Evolutionary conservation across 2,797 vertebrate species (phyloP), one percentile per base, ranked within the genome.

Genomic region (Gymnothorax reevesii): DNA sequence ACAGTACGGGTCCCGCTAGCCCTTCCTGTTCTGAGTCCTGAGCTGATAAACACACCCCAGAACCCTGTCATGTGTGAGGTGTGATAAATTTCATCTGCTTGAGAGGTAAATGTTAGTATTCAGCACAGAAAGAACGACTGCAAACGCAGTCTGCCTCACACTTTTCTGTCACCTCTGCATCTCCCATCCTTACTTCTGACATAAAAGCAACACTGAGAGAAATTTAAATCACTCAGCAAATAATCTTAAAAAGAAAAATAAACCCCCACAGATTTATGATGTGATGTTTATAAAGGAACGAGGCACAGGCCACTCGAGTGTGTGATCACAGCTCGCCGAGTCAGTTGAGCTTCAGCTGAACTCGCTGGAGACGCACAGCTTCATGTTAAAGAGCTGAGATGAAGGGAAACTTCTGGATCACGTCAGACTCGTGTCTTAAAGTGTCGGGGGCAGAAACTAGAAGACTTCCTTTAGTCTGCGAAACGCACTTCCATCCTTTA

Each of bases 401-500:
- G 6, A 7, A 79, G 17, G 22, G 75, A 2, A 52, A 54, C 33
- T 15, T 49, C 42, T 79, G 12, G 15, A 17, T 49, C 13, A 12
- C 52, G 9, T 20, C 10, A 52, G 17, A 12, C 3, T 2, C 7
- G 22, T n/a, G 52, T 52, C 52, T 22, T 80, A 10, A 54, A 80
- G 55, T 54, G 17, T 8, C 77, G 2, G 17, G 33, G 42, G 20
- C 52, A 80, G 52, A 80, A 52, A 55, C 49, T 2, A 17, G 52
- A 8, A 17, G 20, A 52, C 1, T 7, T 27, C 4, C 27, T 75
- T 8, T 4, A 33, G 22, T 6, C 22, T 69, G 66, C 7, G n/a
- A 0, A 12, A 3, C 33, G 1, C 4, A 7, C 57, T 7, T 82
- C 89, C 15, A 33, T 25, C 55, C 17, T 54, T 93, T 92, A 99